Evolutionary conservation across 2,113 vertebrate genomes (phyloP), one percentile per base, ranked within the genome.

Genomic region (Leptobrachium ailaonicum): DNA sequence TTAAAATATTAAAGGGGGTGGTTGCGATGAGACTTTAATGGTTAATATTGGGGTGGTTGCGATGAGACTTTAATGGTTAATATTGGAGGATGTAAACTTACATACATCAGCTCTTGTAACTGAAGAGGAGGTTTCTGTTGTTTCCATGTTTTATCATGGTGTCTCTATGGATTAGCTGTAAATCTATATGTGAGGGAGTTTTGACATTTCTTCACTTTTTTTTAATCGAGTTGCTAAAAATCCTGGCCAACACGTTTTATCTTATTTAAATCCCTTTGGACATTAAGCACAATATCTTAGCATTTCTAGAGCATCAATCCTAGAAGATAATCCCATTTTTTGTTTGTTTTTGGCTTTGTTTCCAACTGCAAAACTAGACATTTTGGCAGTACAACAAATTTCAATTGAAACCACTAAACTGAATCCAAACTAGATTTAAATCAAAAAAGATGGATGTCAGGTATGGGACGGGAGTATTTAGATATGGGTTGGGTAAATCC

Each of bases 261-360:
- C 76, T 71, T 71, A 71, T 79, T 71, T 79, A 63, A 64, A 72
- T 79, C 77, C 77, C 69, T 63, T 72, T 79, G 69, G 77, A 72
- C 68, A 72, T 79, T 79, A 79, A 78, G 76, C 50, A 71, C 76
- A 78, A 79, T 79, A 79, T 79, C 68, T 79, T 79, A 44, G 47
- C 69, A 72, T 79, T 79, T 70, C 77, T 79, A 14, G 56, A 79
- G 56, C 69, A 79, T 79, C 77, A 79, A 79, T 79, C 58, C 68
- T 72, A 47, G 58, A 47, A 14, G 20, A 79, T 79, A 71, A 79
- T 79, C 69, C 68, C 69, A 64, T 79, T 79, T 79, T 72, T 69
- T 73, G 66, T 79, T 62, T 77, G 3, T 69, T 79, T 79, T 66
- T 79, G 77, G 77, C 77, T 66, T 43, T 44, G 9, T 12, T 73